Evolutionary conservation across 2,113 vertebrate species (phyloP).

Genomic region (Rhagologus leucostigma): DNA sequence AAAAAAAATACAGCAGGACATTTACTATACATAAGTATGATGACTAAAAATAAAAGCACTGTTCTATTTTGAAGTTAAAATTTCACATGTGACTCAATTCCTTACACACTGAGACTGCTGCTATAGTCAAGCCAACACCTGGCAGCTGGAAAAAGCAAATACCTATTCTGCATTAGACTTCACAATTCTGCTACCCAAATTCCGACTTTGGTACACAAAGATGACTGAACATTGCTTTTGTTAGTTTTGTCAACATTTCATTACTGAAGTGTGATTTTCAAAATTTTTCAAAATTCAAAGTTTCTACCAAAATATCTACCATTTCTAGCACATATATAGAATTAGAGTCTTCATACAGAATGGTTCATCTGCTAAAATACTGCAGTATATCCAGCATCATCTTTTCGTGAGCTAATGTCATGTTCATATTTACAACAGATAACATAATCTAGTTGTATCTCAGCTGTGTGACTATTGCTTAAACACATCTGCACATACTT

Average conservation of each 20-base stretch:
- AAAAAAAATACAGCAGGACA: background rate
- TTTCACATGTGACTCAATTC: background rate
- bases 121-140: background rate
- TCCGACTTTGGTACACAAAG: background rate
- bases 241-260: background rate
- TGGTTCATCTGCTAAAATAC: background rate
- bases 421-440: background rate
- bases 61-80: background rate
- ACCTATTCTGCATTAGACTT: background rate
- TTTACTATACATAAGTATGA: background rate
- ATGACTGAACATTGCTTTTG: background rate
- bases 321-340: background rate
- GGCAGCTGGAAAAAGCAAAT: background rate
- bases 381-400: background rate
- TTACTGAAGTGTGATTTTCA: background rate
- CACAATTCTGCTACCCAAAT: background rate
- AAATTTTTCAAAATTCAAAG: background rate
- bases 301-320: background rate
- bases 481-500: background rate
- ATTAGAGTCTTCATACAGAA: background rate
- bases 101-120: background rate
- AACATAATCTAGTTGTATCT: background rate
- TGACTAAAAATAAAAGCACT: background rate
- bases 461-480: background rate
- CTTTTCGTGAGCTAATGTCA: background rate